Percentiles rank a stretch among this genome's conserved stretches.
These are phyloP conservation scores for Carterocephalus palaemon DNA, from an alignment of 2,888 invertebrate species.

Conservation along the genomic window DNA sequence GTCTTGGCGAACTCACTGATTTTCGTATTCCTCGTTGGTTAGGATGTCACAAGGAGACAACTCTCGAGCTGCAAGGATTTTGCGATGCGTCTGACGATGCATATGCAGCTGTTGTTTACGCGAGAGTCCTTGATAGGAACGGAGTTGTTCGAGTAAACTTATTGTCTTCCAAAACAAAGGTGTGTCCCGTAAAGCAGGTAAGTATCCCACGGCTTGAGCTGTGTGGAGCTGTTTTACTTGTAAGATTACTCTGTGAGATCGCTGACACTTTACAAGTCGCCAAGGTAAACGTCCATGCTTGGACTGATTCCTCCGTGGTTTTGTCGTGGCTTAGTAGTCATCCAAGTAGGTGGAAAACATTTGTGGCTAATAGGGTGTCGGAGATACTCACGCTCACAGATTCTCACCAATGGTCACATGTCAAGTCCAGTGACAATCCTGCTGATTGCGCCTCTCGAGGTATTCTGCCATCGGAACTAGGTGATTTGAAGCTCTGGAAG, in stretches of 20 bases:
- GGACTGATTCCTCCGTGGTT: conserved; percentile 32
- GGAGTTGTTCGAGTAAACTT: conserved; percentile 7
- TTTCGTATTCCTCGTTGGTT: conserved; percentile 30
- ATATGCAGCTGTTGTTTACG: conserved; percentile 29
- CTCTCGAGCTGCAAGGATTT: conserved; percentile 32
- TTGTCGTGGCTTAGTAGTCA: conserved; percentile 26
- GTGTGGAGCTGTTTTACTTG: conserved; percentile 25
- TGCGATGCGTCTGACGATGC: conserved; percentile 31
- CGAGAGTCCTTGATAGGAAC: background rate
- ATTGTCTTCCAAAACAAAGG: conserved; percentile 21
- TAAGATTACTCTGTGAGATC: conserved; percentile 19
- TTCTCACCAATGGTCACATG: conserved; percentile 2
- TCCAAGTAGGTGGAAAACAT: conserved; percentile 28
- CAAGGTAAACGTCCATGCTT: conserved; percentile 19
- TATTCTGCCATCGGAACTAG: background rate
- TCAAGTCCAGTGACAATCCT: conserved; percentile 22
- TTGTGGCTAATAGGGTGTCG: conserved; percentile 26
- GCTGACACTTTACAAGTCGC: conserved; percentile 12
- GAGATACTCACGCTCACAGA: conserved; percentile 28
- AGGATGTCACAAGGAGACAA: background rate
- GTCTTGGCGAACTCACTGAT: conserved; percentile 15
- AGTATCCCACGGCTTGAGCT: conserved; percentile 27
- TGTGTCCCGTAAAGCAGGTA: conserved; percentile 26
- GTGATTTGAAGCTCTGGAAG: background rate
- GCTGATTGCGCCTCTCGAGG: conserved; percentile 17